Evolutionary conservation across 2,113 vertebrate species (phyloP), one percentile per base, ranked within the genome.

Genomic region (Petromus typicus): DNA sequence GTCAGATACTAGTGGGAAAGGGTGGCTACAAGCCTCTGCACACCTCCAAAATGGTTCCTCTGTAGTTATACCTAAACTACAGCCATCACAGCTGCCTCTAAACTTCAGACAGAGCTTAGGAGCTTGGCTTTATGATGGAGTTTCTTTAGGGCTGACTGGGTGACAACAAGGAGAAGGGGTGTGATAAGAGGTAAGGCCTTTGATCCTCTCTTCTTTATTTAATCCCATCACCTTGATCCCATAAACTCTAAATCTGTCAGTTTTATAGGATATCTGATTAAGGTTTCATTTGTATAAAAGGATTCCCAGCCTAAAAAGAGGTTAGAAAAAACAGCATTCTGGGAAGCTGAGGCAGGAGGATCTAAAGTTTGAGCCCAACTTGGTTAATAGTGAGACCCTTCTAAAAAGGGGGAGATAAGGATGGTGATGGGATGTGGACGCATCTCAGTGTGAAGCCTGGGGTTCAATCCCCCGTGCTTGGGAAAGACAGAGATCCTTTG

Each of bases 211-310:
- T 67, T 54, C 73, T 78, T 45, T 43, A 30, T 90, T 64, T 48
- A 57, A 54, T 32, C 20, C 45, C 82, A 69, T 22, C 64, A 51
- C 51, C 54, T 92, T 40, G 71, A 59, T 32, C 9, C 34, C 76
- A 63, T 17, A 71, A n/a, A 57, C 59, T 92, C 59, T 45, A 64
- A 34, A 89, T 48, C 75, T 61, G 66, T 43, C 69, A 4, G 4
- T 71, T 64, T 96, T 63, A 69, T 4, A 43, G 23, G 51, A 64
- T n/a, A 90, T 43, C 56, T 78, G 89, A 78, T 56, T 93, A 57
- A 87, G 48, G 27, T 59, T 90, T 64, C 57, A 37, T 73, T 45
- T 80, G 51, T 76, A 76, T 45, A 83, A 89, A 89, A 96, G 27
- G 14, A 16, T 61, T 96, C 76, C 18, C 43, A 51, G 61, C 56